These are phyloP conservation scores for Scytalopus superciliaris DNA, from an alignment of 2,113 vertebrate genomes.

Conservation along the genomic window DNA sequence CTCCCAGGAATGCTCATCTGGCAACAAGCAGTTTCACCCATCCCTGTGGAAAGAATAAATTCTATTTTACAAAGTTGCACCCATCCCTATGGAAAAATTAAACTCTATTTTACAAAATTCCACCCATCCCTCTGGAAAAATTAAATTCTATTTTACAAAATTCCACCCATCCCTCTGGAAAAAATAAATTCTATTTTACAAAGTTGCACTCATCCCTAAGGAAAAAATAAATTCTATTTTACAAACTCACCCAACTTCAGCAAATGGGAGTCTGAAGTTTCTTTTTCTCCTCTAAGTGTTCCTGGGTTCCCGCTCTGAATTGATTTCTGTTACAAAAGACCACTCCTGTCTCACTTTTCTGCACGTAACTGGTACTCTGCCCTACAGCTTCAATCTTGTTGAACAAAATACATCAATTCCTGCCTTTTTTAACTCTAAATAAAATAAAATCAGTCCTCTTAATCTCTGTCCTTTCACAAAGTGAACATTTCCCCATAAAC, in stretches of 20 bases:
- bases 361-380: not conserved
- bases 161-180: too few relatives aligned
- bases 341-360: not conserved
- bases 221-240: not conserved
- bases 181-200: too few relatives aligned
- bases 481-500: not conserved
- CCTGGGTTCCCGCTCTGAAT: not conserved
- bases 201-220: not conserved
- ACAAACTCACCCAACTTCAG: not conserved
- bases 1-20: too few relatives aligned
- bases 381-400: not conserved
- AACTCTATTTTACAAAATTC: too few relatives aligned
- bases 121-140: too few relatives aligned
- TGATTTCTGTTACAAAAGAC: not conserved
- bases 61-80: too few relatives aligned
- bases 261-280: not conserved
- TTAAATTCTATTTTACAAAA: too few relatives aligned
- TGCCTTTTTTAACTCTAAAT: slow-evolving; percentile 15
- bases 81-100: too few relatives aligned
- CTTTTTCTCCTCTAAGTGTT: not conserved
- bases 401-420: not conserved
- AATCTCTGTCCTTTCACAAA: not conserved
- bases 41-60: too few relatives aligned
- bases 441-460: not conserved
- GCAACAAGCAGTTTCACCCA: too few relatives aligned